phyloP scores from a whole-genome alignment of 1,140 invertebrate species.

The Atta texana region DNA sequence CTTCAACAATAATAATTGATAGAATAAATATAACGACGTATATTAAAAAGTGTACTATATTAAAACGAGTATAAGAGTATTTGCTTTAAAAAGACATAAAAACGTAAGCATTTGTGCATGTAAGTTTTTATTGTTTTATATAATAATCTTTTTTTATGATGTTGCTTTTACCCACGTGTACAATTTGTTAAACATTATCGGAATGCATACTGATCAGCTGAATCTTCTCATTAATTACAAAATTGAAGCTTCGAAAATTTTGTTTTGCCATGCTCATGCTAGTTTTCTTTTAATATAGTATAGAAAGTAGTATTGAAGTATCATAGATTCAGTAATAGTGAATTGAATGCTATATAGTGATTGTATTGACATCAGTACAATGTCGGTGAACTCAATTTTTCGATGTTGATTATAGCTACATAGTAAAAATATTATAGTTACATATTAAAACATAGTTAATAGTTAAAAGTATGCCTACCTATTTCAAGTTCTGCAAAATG shows the following conservation, averaged over 20 bases:
- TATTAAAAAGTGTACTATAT: neutral
- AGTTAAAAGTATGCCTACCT: neutral
- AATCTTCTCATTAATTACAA: slow-evolving; percentile 19
- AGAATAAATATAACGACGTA: neutral
- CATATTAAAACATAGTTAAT: neutral
- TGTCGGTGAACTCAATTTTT: neutral
- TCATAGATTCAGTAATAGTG: neutral
- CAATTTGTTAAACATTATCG: slow-evolving; percentile 88
- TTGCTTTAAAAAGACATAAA: slow-evolving; percentile 39
- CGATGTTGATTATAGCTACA: neutral
- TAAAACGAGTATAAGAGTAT: slow-evolving; percentile 13
- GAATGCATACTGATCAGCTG: slow-evolving; percentile 83
- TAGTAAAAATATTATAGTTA: neutral
- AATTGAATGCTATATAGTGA: neutral
- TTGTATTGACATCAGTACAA: neutral
- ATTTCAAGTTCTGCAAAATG: neutral
- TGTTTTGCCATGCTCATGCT: slow-evolving; percentile 22
- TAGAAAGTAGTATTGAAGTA: neutral
- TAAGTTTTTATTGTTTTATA: slow-evolving; percentile 64
- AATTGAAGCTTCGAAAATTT: neutral
- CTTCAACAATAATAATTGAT: neutral
- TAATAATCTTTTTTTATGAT: slow-evolving; percentile 71
- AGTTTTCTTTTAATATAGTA: neutral
- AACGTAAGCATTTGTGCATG: slow-evolving; percentile 71
- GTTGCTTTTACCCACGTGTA: slow-evolving; percentile 86